Conservation (phyloP, 2,113 vertebrate species). For the Erythrocercus mccallii region DNA sequence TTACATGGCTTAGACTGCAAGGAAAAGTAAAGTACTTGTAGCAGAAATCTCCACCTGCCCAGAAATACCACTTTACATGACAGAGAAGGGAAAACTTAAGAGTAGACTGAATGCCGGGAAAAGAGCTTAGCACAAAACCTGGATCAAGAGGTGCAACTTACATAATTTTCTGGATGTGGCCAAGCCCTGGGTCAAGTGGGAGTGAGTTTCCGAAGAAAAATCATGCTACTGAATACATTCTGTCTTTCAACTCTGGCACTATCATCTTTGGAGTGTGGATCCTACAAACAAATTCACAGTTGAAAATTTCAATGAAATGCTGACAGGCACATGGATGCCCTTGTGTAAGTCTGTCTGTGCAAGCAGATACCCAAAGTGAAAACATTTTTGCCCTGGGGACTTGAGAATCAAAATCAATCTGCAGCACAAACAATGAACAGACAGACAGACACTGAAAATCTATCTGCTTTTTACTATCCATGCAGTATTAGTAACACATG, state of each 20-base stretch:
- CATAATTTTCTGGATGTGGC: neutral
- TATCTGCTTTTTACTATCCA: neutral
- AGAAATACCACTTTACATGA: constrained; percentile 27
- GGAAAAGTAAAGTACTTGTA: neutral
- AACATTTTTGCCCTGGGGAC: neutral
- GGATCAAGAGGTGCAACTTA: neutral
- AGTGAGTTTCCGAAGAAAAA: neutral
- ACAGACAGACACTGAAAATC: neutral
- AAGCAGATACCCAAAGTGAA: neutral
- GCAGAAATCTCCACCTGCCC: constrained; percentile 8
- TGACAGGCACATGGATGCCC: neutral
- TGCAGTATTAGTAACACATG: neutral
- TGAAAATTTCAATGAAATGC: neutral
- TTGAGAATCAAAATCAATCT: neutral
- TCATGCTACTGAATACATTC: neutral
- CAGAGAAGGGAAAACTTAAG: neutral
- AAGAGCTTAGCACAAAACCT: constrained; percentile 22
- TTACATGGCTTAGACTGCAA: constrained; percentile 11
- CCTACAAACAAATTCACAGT: neutral
- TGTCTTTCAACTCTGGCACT: neutral
- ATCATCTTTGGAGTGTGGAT: neutral
- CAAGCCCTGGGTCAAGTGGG: neutral
- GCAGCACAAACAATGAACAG: neutral
- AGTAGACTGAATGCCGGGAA: constrained; percentile 14
- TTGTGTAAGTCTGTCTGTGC: neutral